These are phyloP conservation scores for Polylopha cassiicola DNA, from an alignment of 2,888 invertebrate genomes.

Conservation along the genomic window DNA sequence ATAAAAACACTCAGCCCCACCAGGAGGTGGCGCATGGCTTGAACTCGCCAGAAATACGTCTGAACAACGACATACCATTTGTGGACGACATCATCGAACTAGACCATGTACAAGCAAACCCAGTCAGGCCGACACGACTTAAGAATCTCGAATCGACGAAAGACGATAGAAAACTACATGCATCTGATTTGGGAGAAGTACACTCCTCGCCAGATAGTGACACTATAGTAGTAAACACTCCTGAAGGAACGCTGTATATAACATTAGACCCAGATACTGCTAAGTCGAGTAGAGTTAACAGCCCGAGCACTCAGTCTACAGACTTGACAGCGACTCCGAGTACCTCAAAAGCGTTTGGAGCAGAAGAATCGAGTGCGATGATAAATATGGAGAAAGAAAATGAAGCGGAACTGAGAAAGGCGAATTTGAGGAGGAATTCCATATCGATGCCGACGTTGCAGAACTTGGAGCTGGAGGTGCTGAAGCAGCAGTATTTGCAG, in stretches of 20 bases:
- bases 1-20: constrained; percentile 62
- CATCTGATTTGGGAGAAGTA: constrained; percentile 54
- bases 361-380: constrained; percentile 46
- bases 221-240: constrained; percentile 67
- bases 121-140: constrained; percentile 44
- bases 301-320: constrained; percentile 41
- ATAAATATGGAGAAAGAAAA: constrained; percentile 47
- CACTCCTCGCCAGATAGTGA: constrained; percentile 59
- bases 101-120: too few species aligned
- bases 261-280: constrained; percentile 60
- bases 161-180: constrained; percentile 39
- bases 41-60: constrained; percentile 53
- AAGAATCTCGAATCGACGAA: constrained; percentile 33
- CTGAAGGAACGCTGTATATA: constrained; percentile 67
- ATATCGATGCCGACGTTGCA: constrained; percentile 86
- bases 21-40: too few species aligned
- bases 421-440: constrained; percentile 79
- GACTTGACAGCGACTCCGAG: constrained; percentile 41
- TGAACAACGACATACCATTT: constrained; percentile 44
- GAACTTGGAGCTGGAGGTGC: constrained; percentile 79
- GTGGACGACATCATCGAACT: constrained; percentile 53
- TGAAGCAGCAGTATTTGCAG: constrained; percentile 63
- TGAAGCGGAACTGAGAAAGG: constrained; percentile 43
- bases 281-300: constrained; percentile 39
- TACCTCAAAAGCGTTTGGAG: constrained; percentile 49